phyloP scores from a whole-genome alignment of 2,888 invertebrate species.

The Noctua comes region DNA sequence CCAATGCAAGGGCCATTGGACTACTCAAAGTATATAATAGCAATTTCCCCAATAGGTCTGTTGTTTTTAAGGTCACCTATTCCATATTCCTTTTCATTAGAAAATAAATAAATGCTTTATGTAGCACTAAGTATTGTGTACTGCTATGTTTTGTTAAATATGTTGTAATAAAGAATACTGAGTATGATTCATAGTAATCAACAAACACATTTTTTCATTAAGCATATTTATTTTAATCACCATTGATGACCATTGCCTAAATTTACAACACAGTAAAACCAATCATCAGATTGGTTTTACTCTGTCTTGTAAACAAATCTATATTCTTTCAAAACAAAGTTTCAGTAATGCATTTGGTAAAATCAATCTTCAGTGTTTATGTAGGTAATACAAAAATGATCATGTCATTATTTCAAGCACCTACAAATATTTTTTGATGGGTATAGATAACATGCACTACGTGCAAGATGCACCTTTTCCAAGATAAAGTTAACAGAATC shows the following conservation, averaged over 20 bases:
- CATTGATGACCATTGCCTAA: background rate
- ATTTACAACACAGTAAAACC: too few species aligned
- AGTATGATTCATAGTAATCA: background rate
- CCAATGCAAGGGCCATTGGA: conserved; percentile 11
- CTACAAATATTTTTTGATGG: conserved; percentile 25
- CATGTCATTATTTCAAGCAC: conserved; percentile 6
- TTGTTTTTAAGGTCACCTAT: background rate
- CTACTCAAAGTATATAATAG: background rate
- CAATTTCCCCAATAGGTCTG: background rate
- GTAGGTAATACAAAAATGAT: conserved; percentile 27
- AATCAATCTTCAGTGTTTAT: background rate
- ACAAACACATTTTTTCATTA: background rate
- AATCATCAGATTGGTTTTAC: background rate
- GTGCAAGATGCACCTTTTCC: conserved; percentile 7
- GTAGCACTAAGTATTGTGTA: background rate
- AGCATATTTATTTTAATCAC: background rate
- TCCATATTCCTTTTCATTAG: background rate
- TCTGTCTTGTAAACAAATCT: background rate
- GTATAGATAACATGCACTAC: conserved; percentile 30
- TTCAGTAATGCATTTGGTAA: background rate
- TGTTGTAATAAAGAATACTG: background rate
- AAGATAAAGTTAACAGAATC: conserved; percentile 27
- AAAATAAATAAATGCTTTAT: background rate
- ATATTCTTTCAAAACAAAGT: background rate
- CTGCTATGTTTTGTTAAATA: background rate